Percentiles rank a stretch among this genome's conserved stretches.
These are phyloP conservation scores for Coluber constrictor DNA, from an alignment of 2,797 vertebrate species.

Conservation along the genomic window DNA sequence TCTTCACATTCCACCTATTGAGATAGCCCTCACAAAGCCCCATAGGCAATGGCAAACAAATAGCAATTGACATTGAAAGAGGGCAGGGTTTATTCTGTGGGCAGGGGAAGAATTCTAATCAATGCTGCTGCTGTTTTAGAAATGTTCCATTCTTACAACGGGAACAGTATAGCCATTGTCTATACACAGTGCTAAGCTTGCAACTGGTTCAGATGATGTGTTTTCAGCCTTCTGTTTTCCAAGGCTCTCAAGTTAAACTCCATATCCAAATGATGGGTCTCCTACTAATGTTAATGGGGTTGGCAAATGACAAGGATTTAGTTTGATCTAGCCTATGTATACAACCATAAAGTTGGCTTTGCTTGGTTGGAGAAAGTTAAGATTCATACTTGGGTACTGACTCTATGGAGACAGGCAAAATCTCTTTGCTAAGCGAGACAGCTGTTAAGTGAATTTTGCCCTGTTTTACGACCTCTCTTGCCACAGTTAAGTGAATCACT, in stretches of 20 bases:
- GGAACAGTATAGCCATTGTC: constrained; percentile 19
- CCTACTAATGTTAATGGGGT: not conserved
- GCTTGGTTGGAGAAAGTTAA: not conserved
- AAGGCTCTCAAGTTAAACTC: not conserved
- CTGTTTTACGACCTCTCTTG: not conserved
- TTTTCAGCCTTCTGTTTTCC: constrained; percentile 1
- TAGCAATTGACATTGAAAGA: not conserved
- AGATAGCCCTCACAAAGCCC: not conserved
- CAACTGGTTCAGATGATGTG: constrained; percentile 8
- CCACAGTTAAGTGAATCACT: not conserved
- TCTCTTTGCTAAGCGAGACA: not conserved
- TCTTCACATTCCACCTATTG: not conserved
- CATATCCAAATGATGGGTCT: not conserved
- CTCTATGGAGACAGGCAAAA: not conserved
- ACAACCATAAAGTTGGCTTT: not conserved
- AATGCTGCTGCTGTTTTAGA: constrained; percentile 12
- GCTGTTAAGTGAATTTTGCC: too few species aligned
- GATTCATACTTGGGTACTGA: not conserved
- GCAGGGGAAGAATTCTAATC: not conserved
- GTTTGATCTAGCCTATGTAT: not conserved
- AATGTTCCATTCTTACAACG: not conserved
- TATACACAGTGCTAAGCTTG: not conserved
- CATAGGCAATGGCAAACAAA: not conserved
- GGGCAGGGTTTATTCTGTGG: not conserved
- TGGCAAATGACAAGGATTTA: not conserved